These are phyloP conservation scores for Piezodorus guildinii DNA, from an alignment of 1,140 invertebrate species.

Conservation along the genomic window DNA sequence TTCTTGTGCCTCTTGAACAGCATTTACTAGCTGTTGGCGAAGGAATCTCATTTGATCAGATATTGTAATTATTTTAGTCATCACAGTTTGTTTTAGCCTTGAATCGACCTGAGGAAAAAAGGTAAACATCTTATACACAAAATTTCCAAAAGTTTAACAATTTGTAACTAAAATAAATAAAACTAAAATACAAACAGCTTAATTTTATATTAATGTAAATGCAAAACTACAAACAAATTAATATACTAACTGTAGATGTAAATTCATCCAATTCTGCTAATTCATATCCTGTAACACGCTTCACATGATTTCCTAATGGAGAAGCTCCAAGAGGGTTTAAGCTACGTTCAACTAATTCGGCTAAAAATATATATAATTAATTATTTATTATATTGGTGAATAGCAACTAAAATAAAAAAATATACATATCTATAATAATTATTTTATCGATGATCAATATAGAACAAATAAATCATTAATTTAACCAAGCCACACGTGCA, in stretches of 20 bases:
- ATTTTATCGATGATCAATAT: too few species aligned
- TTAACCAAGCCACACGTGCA: too few species aligned
- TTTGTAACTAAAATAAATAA: background rate
- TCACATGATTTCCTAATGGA: background rate
- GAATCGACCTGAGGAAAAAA: conserved; percentile 42
- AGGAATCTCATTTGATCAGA: conserved; percentile 53
- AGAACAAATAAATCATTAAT: too few species aligned
- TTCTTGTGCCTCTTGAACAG: conserved; percentile 48
- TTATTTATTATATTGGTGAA: too few species aligned
- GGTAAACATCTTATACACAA: background rate
- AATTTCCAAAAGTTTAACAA: background rate
- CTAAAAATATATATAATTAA: background rate
- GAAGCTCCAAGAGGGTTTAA: background rate
- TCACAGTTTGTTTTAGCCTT: conserved; percentile 44
- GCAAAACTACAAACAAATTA: too few species aligned
- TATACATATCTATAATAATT: too few species aligned
- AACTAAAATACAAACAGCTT: too few species aligned
- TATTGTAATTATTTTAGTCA: conserved; percentile 52
- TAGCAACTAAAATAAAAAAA: too few species aligned
- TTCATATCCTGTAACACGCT: background rate
- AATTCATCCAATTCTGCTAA: background rate
- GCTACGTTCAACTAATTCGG: conserved; percentile 1
- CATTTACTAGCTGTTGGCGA: conserved; percentile 48
- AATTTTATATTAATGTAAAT: too few species aligned
- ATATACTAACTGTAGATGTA: too few species aligned